Evolutionary conservation across 2,797 vertebrate genomes (phyloP).

Genomic region (Dallia pectoralis): DNA sequence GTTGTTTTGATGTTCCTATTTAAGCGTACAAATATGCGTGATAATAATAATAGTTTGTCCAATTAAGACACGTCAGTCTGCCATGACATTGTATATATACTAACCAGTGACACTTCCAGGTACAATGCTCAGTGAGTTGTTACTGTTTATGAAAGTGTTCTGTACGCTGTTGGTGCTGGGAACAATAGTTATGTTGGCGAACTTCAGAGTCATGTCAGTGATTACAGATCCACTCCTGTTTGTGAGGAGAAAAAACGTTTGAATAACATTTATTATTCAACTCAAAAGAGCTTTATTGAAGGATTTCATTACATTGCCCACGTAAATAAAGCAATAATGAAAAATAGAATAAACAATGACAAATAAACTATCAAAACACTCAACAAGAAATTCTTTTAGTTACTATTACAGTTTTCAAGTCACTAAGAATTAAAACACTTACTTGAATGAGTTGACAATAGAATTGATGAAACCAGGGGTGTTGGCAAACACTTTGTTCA

Average conservation of each 20-base stretch:
- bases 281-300: neutral
- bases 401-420: neutral
- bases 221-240: slow-evolving; percentile 53
- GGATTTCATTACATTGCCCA: neutral
- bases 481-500: slow-evolving; percentile 15
- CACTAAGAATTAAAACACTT: slow-evolving; percentile 27
- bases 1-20: neutral
- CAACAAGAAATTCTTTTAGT: neutral
- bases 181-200: slow-evolving; percentile 15
- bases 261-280: accelerated
- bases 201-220: slow-evolving; percentile 36
- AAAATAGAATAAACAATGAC: too few species aligned
- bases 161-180: slow-evolving; percentile 5
- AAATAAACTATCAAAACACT: too few species aligned
- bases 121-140: slow-evolving; percentile 23
- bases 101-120: slow-evolving; percentile 18
- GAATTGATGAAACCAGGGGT: slow-evolving; percentile 15
- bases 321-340: neutral
- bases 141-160: neutral
- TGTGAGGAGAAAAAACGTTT: neutral
- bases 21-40: neutral
- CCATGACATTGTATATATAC: neutral
- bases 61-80: neutral
- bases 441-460: slow-evolving; percentile 45
- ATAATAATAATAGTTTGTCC: neutral